Evolutionary conservation across 2,888 invertebrate species (phyloP).

Genomic region (Boloria euphrosyne): DNA sequence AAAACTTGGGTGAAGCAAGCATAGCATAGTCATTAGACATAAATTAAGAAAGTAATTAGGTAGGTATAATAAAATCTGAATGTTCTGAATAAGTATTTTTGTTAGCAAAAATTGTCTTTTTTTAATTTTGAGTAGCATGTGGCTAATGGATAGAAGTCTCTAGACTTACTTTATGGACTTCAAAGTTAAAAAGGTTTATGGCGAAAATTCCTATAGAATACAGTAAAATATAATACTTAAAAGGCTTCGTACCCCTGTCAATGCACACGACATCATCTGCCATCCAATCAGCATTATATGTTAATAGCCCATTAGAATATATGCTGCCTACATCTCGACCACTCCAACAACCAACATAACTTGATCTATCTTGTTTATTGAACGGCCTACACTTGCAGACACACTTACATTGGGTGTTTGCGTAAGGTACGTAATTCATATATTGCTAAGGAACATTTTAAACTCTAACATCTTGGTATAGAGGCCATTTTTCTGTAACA

Average conservation of each 20-base stretch:
- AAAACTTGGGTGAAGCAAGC: too few relatives aligned
- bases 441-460: conserved; percentile 38
- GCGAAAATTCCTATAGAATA: too few relatives aligned
- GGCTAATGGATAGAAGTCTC: too few relatives aligned
- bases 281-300: conserved; percentile 84
- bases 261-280: conserved; percentile 65
- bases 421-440: conserved; percentile 43
- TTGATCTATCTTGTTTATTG: conserved; percentile 46
- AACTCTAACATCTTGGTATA: conserved; percentile 30
- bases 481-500: conserved; percentile 35
- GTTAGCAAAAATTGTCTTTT: rapidly evolving
- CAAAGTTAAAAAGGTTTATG: background rate
- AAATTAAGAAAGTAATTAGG: too few relatives aligned
- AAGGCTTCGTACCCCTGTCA: conserved; percentile 56
- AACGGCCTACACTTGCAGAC: conserved; percentile 44
- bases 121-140: too few relatives aligned
- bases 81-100: too few relatives aligned
- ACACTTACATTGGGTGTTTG: conserved; percentile 50
- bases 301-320: conserved; percentile 82
- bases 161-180: too few relatives aligned
- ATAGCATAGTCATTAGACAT: too few relatives aligned
- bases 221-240: conserved; percentile 19
- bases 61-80: too few relatives aligned
- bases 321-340: conserved; percentile 62
- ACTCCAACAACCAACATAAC: conserved; percentile 50